A percentile compares a stretch with the other conserved stretches of the same genome.
These are phyloP conservation scores for Oreocharis arfaki DNA, from an alignment of 2,113 vertebrate species.

Conservation along the genomic window DNA sequence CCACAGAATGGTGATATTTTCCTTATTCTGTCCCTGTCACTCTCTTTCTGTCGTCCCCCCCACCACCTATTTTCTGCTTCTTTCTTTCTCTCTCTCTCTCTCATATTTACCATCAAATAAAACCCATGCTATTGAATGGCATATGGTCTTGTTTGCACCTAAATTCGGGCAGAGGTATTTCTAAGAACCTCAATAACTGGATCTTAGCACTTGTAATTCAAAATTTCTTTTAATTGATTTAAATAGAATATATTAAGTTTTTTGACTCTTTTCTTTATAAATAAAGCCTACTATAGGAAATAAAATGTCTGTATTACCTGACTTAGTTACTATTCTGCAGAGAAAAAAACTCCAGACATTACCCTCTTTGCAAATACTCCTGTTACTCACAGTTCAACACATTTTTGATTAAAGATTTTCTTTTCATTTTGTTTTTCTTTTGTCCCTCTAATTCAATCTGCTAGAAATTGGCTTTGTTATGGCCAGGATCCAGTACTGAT, in stretches of 20 bases:
- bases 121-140: too few species aligned
- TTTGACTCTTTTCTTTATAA: neutral
- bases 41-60: too few species aligned
- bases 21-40: too few species aligned
- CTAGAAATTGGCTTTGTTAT: neutral
- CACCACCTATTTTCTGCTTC: too few species aligned
- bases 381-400: neutral
- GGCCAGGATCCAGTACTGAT: fast-evolving
- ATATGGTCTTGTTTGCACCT: too few species aligned
- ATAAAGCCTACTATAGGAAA: neutral
- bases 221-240: neutral
- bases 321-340: neutral
- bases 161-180: too few species aligned
- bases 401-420: neutral
- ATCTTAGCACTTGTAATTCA: neutral
- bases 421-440: neutral
- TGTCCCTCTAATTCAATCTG: neutral
- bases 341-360: fast-evolving
- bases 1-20: too few species aligned
- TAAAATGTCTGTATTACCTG: neutral
- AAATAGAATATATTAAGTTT: neutral
- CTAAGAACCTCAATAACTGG: too few species aligned
- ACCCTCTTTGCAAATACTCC: neutral
- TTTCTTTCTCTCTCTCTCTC: too few species aligned
- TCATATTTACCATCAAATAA: too few species aligned